Evolutionary conservation across 30 jellyfish, hydroid and myxozoan species (phyloP).

Genomic region (Catostylus mosaicus): DNA sequence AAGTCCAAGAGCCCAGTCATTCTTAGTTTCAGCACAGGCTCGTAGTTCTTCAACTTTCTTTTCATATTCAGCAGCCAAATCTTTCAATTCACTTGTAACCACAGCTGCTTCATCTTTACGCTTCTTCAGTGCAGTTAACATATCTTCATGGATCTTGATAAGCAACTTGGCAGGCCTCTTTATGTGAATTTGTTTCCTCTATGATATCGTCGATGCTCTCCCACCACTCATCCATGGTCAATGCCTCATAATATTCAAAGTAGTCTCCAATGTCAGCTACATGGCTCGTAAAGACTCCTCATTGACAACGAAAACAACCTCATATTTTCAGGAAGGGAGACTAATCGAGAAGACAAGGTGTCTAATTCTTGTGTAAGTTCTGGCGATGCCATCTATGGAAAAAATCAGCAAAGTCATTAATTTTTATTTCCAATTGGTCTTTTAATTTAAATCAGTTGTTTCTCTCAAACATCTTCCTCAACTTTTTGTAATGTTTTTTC

Average conservation of each 20-base stretch:
- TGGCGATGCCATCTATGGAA: background rate
- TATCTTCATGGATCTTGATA: slow-evolving; percentile 10
- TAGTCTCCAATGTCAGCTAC: background rate
- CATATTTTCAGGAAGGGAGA: background rate
- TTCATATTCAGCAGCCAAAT: background rate
- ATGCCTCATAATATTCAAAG: slow-evolving; percentile 23
- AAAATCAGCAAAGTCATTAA: too few relatives aligned
- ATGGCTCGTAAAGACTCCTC: background rate
- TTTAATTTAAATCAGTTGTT: too few relatives aligned
- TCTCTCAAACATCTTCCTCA: too few relatives aligned
- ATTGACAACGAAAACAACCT: background rate
- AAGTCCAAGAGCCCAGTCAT: slow-evolving; percentile 17
- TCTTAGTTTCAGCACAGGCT: background rate
- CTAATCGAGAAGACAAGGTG: background rate
- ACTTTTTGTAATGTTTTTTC: too few relatives aligned
- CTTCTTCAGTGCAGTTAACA: background rate
- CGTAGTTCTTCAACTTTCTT: background rate
- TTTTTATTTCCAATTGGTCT: too few relatives aligned
- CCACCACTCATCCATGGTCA: slow-evolving; percentile 24
- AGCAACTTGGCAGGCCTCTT: slow-evolving; percentile 1
- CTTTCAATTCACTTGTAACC: background rate
- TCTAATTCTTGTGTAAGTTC: background rate
- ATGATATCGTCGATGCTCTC: slow-evolving; percentile 17
- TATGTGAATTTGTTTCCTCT: slow-evolving; percentile 10
- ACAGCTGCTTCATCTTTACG: slow-evolving; percentile 9